These are phyloP conservation scores for Idaea aversata DNA, from an alignment of 2,888 invertebrate genomes.

Conservation along the genomic window DNA sequence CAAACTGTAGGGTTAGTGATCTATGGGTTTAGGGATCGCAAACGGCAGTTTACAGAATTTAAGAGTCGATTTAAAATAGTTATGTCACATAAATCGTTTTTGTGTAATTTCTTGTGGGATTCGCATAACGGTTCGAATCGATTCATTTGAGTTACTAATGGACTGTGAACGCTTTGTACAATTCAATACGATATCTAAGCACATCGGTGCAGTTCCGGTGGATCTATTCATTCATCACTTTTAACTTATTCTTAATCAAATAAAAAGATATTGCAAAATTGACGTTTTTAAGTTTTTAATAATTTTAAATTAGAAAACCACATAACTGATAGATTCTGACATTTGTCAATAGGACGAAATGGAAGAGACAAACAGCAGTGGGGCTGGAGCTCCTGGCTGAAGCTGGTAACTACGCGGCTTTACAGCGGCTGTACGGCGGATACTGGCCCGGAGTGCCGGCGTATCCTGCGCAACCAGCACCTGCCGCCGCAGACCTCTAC, in stretches of 20 bases:
- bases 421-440: constrained; percentile 94
- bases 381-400: constrained; percentile 97
- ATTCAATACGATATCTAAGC: constrained; percentile 22
- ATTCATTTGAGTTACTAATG: constrained; percentile 55
- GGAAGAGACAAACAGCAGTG: constrained; percentile 99
- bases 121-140: constrained; percentile 42
- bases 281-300: neutral
- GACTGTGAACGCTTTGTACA: constrained; percentile 55
- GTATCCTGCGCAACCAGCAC: constrained; percentile 84
- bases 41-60: constrained; percentile 73
- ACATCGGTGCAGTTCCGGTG: constrained; percentile 10
- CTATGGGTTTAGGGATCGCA: constrained; percentile 63
- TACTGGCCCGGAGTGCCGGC: constrained; percentile 85
- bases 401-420: constrained; percentile 98
- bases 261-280: neutral
- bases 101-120: constrained; percentile 61
- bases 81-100: constrained; percentile 67
- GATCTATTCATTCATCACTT: neutral
- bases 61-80: constrained; percentile 70
- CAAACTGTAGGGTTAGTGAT: constrained; percentile 63
- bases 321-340: neutral
- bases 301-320: neutral
- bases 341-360: constrained; percentile 90
- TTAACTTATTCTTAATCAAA: neutral
- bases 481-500: constrained; percentile 88